Percentiles rank a stretch among this genome's conserved stretches.
phyloP scores from a whole-genome alignment of 2,888 invertebrate species.

The Noctua comes region DNA sequence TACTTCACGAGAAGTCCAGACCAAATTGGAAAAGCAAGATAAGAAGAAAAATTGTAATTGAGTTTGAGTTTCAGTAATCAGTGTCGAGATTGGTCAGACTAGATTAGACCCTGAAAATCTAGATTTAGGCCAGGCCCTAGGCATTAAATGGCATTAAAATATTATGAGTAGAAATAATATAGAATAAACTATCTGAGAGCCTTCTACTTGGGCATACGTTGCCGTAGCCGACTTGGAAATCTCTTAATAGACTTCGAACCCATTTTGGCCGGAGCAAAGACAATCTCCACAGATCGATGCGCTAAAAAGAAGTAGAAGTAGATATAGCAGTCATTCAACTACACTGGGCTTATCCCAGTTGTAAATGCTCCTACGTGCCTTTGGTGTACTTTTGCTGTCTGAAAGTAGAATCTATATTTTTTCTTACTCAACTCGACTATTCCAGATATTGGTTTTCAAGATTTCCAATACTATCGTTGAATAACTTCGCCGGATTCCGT shows the following conservation, averaged over 20 bases:
- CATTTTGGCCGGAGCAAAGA: neutral
- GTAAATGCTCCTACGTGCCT: neutral
- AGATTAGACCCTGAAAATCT: neutral
- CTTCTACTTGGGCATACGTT: too few relatives aligned
- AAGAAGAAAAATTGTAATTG: neutral
- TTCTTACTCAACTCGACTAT: too few relatives aligned
- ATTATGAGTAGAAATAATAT: neutral
- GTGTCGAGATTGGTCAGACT: neutral
- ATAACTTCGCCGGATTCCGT: neutral
- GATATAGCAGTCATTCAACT: neutral
- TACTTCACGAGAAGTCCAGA: constrained; percentile 5
- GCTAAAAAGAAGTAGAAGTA: neutral
- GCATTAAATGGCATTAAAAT: neutral
- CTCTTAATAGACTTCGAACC: too few relatives aligned
- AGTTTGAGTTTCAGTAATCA: neutral
- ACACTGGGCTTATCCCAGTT: neutral
- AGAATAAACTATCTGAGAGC: too few relatives aligned
- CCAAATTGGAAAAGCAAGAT: neutral
- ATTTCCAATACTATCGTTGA: neutral
- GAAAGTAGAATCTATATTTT: neutral
- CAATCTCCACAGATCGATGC: neutral
- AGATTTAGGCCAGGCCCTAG: neutral
- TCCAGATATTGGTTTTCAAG: neutral
- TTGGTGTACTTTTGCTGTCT: neutral
- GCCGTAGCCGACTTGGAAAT: too few relatives aligned